Evolutionary conservation across 2,888 invertebrate species (phyloP).

Genomic region (Malachius bipustulatus): DNA sequence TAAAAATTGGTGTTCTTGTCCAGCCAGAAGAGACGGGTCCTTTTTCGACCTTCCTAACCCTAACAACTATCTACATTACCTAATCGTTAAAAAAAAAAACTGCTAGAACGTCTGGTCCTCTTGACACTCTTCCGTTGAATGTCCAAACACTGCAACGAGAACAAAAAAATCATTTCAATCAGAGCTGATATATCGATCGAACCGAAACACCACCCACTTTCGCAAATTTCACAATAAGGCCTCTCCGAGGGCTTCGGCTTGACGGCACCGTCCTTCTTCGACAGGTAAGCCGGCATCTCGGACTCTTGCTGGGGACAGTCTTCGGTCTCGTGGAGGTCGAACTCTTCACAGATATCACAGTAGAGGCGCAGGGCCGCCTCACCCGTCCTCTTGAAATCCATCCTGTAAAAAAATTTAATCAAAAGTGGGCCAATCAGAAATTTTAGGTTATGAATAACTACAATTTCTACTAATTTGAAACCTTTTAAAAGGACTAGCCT

Average conservation of each 20-base stretch:
- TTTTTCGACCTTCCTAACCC: too few relatives aligned
- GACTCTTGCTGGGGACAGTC: slow-evolving; percentile 83
- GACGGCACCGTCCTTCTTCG: slow-evolving; percentile 26
- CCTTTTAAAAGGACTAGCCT: too few relatives aligned
- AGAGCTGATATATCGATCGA: not conserved
- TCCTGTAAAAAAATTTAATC: too few relatives aligned
- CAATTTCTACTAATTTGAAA: too few relatives aligned
- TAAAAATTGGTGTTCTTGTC: too few relatives aligned
- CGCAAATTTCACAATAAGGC: slow-evolving; percentile 88
- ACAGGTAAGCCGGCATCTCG: slow-evolving; percentile 38
- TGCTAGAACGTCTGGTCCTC: slow-evolving; percentile 63
- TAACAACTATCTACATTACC: too few relatives aligned
- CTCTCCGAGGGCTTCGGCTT: slow-evolving; percentile 42
- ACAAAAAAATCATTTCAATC: slow-evolving; percentile 18
- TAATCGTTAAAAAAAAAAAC: not conserved
- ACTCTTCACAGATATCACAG: slow-evolving; percentile 96
- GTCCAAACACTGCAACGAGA: slow-evolving; percentile 71
- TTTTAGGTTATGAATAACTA: too few relatives aligned
- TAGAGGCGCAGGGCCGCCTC: slow-evolving; percentile 64
- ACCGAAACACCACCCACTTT: too few relatives aligned
- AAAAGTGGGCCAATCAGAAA: too few relatives aligned
- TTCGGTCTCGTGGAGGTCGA: slow-evolving; percentile 94
- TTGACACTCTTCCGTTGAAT: slow-evolving; percentile 74
- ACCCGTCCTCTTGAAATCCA: slow-evolving; percentile 22
- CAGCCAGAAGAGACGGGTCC: too few relatives aligned